Evolutionary conservation across 2,797 vertebrate species (phyloP).

Genomic region (Simalia tracyae): DNA sequence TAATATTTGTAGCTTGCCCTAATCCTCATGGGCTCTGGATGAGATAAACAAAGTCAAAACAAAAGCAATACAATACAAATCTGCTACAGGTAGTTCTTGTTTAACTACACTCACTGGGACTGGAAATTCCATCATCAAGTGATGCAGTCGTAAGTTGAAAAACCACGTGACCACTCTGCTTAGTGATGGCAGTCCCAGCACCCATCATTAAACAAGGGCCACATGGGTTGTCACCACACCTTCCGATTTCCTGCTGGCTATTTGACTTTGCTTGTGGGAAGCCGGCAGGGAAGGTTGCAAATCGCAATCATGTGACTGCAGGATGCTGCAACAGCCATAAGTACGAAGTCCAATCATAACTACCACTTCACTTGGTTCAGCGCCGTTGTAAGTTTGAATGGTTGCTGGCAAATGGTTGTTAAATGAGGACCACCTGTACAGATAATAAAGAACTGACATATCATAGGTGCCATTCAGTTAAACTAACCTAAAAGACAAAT

Average conservation of each 20-base stretch:
- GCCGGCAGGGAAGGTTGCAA: background rate
- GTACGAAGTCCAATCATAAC: background rate
- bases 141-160: background rate
- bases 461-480: background rate
- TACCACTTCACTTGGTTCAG: background rate
- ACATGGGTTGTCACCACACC: rapidly evolving
- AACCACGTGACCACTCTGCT: background rate
- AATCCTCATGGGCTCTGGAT: background rate
- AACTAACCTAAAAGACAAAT: background rate
- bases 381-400: background rate
- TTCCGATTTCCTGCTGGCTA: background rate
- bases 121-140: background rate
- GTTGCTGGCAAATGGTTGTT: background rate
- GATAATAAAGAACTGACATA: background rate
- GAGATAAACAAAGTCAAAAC: background rate
- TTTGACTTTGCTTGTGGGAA: background rate
- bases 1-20: background rate
- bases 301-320: background rate
- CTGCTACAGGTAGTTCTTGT: background rate
- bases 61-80: background rate
- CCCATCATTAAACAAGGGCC: background rate
- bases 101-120: background rate
- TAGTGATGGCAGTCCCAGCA: background rate
- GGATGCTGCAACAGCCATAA: background rate
- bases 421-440: background rate